Conservation (phyloP, 2,113 vertebrate species). For the Phoenicopterus ruber region DNA sequence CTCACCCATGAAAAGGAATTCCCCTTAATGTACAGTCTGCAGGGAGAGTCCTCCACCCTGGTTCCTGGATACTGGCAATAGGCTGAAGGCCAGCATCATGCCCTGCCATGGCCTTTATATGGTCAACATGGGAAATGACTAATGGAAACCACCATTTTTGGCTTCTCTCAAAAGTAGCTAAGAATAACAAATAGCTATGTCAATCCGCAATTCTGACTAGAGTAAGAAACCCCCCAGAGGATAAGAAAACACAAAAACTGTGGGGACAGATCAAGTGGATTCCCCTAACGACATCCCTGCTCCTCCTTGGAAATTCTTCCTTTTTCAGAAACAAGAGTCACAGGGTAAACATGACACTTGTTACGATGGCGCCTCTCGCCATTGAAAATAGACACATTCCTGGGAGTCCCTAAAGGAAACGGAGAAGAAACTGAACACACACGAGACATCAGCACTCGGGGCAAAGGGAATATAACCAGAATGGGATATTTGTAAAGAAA, state of each 20-base stretch:
- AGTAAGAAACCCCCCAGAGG: neutral
- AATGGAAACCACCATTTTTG: constrained; percentile 42
- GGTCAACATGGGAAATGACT: constrained; percentile 29
- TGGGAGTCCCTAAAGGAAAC: constrained; percentile 49
- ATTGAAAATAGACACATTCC: constrained; percentile 60
- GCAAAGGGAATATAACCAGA: constrained; percentile 53
- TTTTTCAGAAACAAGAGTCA: constrained; percentile 54
- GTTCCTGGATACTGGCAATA: neutral
- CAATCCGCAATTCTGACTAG: neutral
- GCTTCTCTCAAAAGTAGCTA: constrained; percentile 42
- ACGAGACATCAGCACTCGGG: constrained; percentile 34
- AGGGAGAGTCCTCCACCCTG: neutral
- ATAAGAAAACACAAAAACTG: constrained; percentile 23
- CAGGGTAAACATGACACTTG: constrained; percentile 37
- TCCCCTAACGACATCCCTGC: constrained; percentile 27
- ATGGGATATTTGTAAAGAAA: constrained; percentile 63
- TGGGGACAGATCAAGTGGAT: constrained; percentile 50
- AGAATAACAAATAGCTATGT: constrained; percentile 51
- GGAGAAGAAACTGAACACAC: constrained; percentile 31
- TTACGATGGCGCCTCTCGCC: constrained; percentile 27
- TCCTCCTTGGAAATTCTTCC: constrained; percentile 40
- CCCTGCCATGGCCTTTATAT: neutral
- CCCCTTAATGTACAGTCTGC: constrained; percentile 4
- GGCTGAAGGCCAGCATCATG: neutral
- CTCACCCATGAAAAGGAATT: constrained; percentile 23